Evolutionary conservation across 2,888 invertebrate genomes (phyloP).

Genomic region (Scelioninae gen. 1): DNA sequence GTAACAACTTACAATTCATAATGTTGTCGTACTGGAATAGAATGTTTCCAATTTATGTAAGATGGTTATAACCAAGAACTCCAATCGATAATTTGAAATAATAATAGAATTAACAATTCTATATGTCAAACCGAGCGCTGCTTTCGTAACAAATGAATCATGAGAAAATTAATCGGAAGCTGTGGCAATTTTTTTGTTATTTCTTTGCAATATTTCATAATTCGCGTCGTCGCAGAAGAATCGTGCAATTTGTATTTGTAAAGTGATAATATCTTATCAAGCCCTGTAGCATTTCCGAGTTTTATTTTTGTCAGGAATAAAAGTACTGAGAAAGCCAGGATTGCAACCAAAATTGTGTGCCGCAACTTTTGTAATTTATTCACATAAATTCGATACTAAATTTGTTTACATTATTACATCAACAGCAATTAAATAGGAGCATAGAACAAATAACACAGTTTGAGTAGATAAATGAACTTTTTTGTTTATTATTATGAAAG

Average conservation of each 20-base stretch:
- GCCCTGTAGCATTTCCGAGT: constrained; percentile 18
- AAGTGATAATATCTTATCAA: constrained; percentile 29
- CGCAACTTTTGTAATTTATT: too few relatives aligned
- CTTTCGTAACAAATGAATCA: constrained; percentile 9
- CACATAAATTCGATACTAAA: too few relatives aligned
- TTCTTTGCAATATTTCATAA: constrained; percentile 21
- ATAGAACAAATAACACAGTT: too few relatives aligned
- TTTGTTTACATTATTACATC: too few relatives aligned
- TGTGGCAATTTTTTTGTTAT: not conserved
- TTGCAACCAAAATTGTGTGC: not conserved
- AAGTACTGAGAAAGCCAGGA: not conserved
- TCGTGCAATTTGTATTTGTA: constrained; percentile 20
- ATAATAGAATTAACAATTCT: not conserved
- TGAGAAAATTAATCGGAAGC: constrained; percentile 10
- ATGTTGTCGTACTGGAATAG: too few relatives aligned
- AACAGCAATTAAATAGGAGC: too few relatives aligned
- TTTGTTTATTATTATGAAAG: too few relatives aligned
- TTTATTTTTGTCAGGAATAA: not conserved
- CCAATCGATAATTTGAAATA: not conserved
- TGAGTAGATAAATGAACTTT: too few relatives aligned
- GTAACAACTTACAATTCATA: too few relatives aligned
- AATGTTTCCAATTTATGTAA: too few relatives aligned
- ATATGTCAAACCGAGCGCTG: not conserved
- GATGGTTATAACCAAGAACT: too few relatives aligned
- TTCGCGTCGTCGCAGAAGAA: constrained; percentile 3